Percentiles rank a stretch among this genome's conserved stretches.
These are phyloP conservation scores for Ecliptopera silaceata DNA, from an alignment of 2,888 invertebrate genomes.

Conservation along the genomic window DNA sequence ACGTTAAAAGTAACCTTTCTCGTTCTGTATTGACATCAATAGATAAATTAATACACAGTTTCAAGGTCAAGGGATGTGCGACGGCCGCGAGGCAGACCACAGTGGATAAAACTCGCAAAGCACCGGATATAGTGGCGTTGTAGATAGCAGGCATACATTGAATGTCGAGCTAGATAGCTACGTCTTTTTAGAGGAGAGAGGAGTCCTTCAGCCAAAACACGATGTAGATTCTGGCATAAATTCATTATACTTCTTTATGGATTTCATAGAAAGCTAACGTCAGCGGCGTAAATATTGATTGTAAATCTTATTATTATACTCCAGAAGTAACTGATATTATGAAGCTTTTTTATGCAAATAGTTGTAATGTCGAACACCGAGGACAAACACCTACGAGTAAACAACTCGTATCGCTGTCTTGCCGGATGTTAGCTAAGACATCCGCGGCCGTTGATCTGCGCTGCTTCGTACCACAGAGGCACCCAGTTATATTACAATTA, in stretches of 20 bases:
- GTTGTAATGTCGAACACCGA: conserved; percentile 16
- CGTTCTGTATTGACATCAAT: too few relatives aligned
- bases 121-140: neutral
- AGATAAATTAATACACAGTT: neutral
- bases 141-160: too few relatives aligned
- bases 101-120: neutral
- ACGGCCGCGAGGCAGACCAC: neutral
- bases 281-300: too few relatives aligned
- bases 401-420: conserved; percentile 41
- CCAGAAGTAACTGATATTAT: too few relatives aligned
- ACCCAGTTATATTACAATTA: conserved; percentile 44
- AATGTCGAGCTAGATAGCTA: too few relatives aligned
- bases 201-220: too few relatives aligned
- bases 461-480: conserved; percentile 46
- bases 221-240: too few relatives aligned
- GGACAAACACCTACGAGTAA: conserved; percentile 37
- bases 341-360: conserved; percentile 10
- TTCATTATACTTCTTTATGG: too few relatives aligned
- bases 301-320: too few relatives aligned
- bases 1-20: too few relatives aligned
- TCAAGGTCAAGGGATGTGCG: neutral
- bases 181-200: too few relatives aligned
- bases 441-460: conserved; percentile 65
- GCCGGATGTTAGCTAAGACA: conserved; percentile 65
- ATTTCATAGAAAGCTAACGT: too few relatives aligned